Conservation (phyloP, 2,113 vertebrate genomes). For the Eira barbara region DNA sequence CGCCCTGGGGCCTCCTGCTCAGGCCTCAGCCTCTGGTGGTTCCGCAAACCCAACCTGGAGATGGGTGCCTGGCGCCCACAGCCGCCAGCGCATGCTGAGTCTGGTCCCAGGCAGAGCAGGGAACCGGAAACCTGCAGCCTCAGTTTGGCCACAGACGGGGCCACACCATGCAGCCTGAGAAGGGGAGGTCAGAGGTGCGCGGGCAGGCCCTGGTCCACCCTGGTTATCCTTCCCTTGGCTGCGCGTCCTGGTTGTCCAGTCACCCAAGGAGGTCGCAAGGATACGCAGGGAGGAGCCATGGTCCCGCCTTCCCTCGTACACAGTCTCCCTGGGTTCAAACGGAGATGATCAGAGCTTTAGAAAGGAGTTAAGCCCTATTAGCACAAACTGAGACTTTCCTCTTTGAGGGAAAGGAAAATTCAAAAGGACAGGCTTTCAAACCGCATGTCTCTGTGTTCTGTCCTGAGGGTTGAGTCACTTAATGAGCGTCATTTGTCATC, state of each 20-base stretch:
- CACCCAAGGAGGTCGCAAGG: not conserved
- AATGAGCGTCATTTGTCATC: not conserved
- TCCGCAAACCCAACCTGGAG: not conserved
- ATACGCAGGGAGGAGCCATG: not conserved
- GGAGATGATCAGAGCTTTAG: not conserved
- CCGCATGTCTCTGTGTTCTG: fast-evolving
- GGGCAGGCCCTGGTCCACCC: not conserved
- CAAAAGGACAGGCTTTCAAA: not conserved
- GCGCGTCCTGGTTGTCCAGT: not conserved
- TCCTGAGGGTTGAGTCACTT: not conserved
- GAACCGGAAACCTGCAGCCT: not conserved
- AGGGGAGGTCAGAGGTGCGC: not conserved
- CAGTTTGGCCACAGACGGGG: not conserved
- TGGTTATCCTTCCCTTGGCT: not conserved
- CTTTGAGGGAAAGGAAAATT: not conserved
- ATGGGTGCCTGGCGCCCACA: not conserved
- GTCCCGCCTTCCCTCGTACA: not conserved
- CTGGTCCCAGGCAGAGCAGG: not conserved
- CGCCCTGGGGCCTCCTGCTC: not conserved
- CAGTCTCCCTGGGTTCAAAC: not conserved
- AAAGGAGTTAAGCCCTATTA: not conserved
- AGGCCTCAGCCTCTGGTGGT: not conserved
- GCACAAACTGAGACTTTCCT: not conserved
- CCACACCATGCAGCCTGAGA: not conserved
- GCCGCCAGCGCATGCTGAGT: not conserved